Conservation (phyloP, 2,888 invertebrate species). For the Microctonus aethiopoides region DNA sequence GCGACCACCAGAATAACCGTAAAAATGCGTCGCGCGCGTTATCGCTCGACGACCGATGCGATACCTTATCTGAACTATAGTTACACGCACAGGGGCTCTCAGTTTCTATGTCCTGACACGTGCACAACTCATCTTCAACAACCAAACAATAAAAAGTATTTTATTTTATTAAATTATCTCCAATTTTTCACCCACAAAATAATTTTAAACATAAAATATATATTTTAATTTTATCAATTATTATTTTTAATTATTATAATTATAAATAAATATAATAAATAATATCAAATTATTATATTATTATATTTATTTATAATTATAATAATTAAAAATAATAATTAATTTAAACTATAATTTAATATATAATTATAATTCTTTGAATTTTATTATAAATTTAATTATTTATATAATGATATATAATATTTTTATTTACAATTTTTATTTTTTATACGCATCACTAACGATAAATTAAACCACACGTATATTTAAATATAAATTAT, state of each 20-base stretch:
- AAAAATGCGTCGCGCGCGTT: conserved; percentile 49
- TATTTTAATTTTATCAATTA: too few species aligned
- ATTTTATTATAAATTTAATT: too few species aligned
- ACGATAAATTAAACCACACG: conserved; percentile 34
- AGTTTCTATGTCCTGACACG: conserved; percentile 39
- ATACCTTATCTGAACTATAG: conserved; percentile 66
- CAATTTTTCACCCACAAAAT: neutral
- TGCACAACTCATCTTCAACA: conserved; percentile 26
- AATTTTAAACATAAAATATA: too few species aligned
- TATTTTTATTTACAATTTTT: conserved; percentile 10
- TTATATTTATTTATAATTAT: too few species aligned
- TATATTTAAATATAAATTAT: too few species aligned
- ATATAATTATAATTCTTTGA: neutral
- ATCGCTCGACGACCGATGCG: conserved; percentile 55
- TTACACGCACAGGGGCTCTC: conserved; percentile 62
- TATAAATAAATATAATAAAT: too few species aligned
- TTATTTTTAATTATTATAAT: too few species aligned
- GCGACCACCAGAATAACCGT: conserved; percentile 26
- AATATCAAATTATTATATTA: too few species aligned
- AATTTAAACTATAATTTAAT: too few species aligned
- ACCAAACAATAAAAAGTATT: neutral
- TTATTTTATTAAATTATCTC: too few species aligned
- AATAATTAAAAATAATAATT: too few species aligned
- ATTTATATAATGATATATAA: neutral
- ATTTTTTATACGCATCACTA: too few species aligned